Evolutionary conservation across 2,888 invertebrate genomes (phyloP).

Genomic region (Blomia tropicalis): DNA sequence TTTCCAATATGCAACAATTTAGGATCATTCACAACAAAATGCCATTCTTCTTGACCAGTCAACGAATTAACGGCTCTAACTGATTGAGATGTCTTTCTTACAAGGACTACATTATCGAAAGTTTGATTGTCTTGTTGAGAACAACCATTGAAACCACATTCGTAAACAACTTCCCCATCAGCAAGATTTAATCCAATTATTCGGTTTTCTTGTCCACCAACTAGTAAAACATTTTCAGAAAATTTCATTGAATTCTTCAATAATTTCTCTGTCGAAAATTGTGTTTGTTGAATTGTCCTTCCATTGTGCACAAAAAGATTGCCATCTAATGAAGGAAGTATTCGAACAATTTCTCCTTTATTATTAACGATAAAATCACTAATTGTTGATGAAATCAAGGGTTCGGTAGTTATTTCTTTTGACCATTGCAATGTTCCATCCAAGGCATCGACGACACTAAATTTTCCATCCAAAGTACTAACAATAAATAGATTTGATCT

Average conservation of each 20-base stretch:
- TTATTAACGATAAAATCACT: conserved; percentile 68
- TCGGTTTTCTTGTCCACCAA: conserved; percentile 63
- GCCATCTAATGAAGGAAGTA: conserved; percentile 84
- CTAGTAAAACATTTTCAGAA: conserved; percentile 38
- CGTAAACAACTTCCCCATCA: conserved; percentile 53
- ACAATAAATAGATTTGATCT: conserved; percentile 48
- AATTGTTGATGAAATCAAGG: conserved; percentile 67
- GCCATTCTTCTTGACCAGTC: conserved; percentile 80
- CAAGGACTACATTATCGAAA: conserved; percentile 48
- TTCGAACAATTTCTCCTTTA: conserved; percentile 65
- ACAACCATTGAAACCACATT: conserved; percentile 58
- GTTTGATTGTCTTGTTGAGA: conserved; percentile 41
- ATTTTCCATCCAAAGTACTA: conserved; percentile 72
- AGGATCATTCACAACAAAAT: conserved; percentile 71
- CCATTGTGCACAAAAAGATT: conserved; percentile 81
- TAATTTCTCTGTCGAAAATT: conserved; percentile 67
- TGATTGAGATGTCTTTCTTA: conserved; percentile 66
- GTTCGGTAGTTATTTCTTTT: conserved; percentile 53
- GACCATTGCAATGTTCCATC: conserved; percentile 57
- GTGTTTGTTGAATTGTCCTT: conserved; percentile 65
- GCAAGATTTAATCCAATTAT: conserved; percentile 67
- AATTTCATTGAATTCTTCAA: conserved; percentile 65
- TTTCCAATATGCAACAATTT: conserved; percentile 1
- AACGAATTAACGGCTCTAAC: conserved; percentile 75
- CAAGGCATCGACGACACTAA: conserved; percentile 60